A percentile compares a stretch with the other conserved stretches of the same genome.
phyloP scores from a whole-genome alignment of 2,888 invertebrate genomes.

The Amphipyra tragopoginis region DNA sequence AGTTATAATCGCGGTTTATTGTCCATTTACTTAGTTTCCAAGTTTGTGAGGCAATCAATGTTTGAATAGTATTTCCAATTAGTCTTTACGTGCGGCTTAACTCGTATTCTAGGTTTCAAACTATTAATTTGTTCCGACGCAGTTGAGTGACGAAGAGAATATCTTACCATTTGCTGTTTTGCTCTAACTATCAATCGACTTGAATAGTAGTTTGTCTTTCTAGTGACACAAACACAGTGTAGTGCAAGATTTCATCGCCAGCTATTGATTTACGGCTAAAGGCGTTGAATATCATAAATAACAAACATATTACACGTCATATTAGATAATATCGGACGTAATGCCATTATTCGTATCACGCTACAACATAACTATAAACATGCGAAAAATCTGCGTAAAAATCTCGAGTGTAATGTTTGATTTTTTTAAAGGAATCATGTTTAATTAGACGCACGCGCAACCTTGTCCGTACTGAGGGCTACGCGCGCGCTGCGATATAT shows the following conservation, averaged over 20 bases:
- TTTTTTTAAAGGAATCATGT: conserved; percentile 53
- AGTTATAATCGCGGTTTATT: conserved; percentile 26
- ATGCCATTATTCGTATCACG: conserved; percentile 33
- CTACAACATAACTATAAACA: conserved; percentile 29
- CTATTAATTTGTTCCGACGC: conserved; percentile 34
- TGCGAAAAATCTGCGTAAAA: conserved; percentile 42
- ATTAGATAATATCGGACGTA: conserved; percentile 38
- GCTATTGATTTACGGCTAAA: conserved; percentile 36
- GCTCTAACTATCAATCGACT: conserved; percentile 25
- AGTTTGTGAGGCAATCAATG: conserved; percentile 38
- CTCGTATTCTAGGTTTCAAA: conserved; percentile 24
- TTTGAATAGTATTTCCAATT: conserved; percentile 40
- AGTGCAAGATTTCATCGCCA: conserved; percentile 34
- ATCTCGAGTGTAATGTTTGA: conserved; percentile 50
- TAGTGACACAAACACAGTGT: conserved; percentile 25
- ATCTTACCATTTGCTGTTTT: conserved; percentile 23
- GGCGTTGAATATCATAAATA: conserved; percentile 28
- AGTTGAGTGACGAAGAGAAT: conserved; percentile 19
- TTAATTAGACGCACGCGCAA: conserved; percentile 66
- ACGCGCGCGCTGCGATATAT: conserved; percentile 59
- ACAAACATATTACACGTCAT: conserved; percentile 22
- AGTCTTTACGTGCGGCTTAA: conserved; percentile 37
- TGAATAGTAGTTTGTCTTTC: conserved; percentile 32
- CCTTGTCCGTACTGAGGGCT: conserved; percentile 63
- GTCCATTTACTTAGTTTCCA: conserved; percentile 29